Conservation (phyloP, 2,888 invertebrate species). For the Ctena decussata region DNA sequence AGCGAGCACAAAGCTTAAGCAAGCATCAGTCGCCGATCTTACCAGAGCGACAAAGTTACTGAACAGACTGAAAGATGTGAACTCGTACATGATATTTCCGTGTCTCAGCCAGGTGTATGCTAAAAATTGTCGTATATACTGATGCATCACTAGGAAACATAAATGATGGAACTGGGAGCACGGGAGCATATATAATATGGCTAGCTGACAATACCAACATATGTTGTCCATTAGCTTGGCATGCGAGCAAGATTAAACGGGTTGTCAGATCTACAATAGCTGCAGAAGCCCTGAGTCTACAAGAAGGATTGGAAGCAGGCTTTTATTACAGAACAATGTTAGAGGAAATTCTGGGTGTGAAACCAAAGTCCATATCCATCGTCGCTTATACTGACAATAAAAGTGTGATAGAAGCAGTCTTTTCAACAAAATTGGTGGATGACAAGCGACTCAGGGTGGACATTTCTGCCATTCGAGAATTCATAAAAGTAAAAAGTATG, state of each 20-base stretch:
- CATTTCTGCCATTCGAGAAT: too few species aligned
- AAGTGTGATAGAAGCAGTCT: slow-evolving; percentile 42
- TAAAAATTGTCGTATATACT: slow-evolving; percentile 3
- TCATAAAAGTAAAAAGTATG: too few species aligned
- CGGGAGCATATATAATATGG: slow-evolving; percentile 27
- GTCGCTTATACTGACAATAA: slow-evolving; percentile 43
- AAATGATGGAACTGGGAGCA: slow-evolving; percentile 20
- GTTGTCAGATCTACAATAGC: slow-evolving; percentile 43
- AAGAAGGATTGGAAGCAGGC: slow-evolving; percentile 45
- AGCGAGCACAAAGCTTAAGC: background rate
- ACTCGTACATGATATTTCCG: background rate
- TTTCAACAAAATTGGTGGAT: slow-evolving; percentile 49
- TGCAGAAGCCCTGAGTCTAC: slow-evolving; percentile 39
- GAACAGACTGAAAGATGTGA: background rate
- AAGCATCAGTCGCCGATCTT: background rate
- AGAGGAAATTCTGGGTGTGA: slow-evolving; percentile 16
- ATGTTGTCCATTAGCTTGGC: slow-evolving; percentile 37
- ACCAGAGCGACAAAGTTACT: background rate
- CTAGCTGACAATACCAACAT: slow-evolving; percentile 19
- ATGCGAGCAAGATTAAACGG: slow-evolving; percentile 40
- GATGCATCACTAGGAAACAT: slow-evolving; percentile 28
- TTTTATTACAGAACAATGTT: slow-evolving; percentile 41
- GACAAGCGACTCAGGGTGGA: too few species aligned
- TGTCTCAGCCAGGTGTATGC: background rate
- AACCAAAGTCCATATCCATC: background rate